A percentile compares a stretch with the other conserved stretches of the same genome.
phyloP scores from a whole-genome alignment of 2,113 vertebrate genomes.

The Petromus typicus region DNA sequence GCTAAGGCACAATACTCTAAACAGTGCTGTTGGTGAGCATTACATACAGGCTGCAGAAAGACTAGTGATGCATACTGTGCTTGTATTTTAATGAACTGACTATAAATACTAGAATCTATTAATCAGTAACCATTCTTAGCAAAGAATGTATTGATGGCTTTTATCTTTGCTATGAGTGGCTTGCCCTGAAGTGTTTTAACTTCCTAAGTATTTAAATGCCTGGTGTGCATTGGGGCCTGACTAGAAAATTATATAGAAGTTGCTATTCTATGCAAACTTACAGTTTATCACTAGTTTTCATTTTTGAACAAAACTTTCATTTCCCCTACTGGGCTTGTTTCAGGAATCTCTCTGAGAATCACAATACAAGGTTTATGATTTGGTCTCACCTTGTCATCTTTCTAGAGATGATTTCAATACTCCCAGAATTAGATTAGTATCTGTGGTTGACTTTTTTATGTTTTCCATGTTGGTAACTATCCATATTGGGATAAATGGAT shows the following conservation, averaged over 20 bases:
- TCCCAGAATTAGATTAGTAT: slow-evolving; percentile 96
- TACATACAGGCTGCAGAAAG: slow-evolving; percentile 98
- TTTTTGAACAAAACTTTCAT: no score
- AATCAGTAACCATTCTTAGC: slow-evolving; percentile 98
- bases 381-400: slow-evolving; percentile 97
- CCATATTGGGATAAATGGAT: slow-evolving; percentile 98
- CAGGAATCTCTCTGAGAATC: slow-evolving; percentile 97
- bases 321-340: slow-evolving; percentile 88
- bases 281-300: no score
- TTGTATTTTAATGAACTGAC: slow-evolving; percentile 95
- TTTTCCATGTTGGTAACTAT: slow-evolving; percentile 99
- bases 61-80: slow-evolving; percentile 96
- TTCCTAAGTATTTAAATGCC: no score
- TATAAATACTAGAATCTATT: slow-evolving; percentile 94
- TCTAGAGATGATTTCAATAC: slow-evolving; percentile 97
- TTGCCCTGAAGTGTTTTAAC: no score
- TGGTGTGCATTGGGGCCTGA: no score
- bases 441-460: slow-evolving; percentile 96
- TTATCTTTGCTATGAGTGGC: no score
- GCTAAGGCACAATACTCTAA: slow-evolving; percentile 96
- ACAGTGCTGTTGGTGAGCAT: slow-evolving; percentile 97
- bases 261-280: no score
- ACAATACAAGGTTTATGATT: slow-evolving; percentile 99
- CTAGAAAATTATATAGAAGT: no score
- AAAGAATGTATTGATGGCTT: slow-evolving; percentile 95